phyloP scores from a whole-genome alignment of 2,113 vertebrate species.

The Epinephelus lanceolatus region DNA sequence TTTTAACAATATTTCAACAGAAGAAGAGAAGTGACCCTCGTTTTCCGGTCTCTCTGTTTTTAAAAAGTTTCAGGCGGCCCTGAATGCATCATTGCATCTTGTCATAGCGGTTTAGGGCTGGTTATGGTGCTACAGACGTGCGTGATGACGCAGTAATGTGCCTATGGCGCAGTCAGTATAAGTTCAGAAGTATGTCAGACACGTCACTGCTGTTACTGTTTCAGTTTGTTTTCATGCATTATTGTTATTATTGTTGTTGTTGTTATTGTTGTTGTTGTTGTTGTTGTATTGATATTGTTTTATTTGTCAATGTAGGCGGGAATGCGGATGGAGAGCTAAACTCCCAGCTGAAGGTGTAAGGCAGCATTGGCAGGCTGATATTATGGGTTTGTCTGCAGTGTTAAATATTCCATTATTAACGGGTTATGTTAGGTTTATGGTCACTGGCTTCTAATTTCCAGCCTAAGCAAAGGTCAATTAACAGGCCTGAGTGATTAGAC shows the following conservation, averaged over 20 bases:
- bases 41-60: no score
- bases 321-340: background rate
- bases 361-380: background rate
- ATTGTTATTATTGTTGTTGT: background rate
- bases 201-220: background rate
- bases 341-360: background rate
- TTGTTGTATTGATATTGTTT: background rate
- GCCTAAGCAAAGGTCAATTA: constrained; percentile 43
- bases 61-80: background rate
- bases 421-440: constrained; percentile 20
- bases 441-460: constrained; percentile 22
- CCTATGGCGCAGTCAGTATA: background rate
- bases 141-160: background rate
- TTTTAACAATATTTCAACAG: background rate
- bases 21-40: no score
- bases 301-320: no score
- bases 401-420: constrained; percentile 37
- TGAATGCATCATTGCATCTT: background rate
- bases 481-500: constrained; percentile 17
- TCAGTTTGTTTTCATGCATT: background rate
- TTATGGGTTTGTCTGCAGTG: background rate
- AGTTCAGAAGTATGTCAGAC: background rate
- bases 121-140: background rate
- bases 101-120: background rate
- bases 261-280: background rate